Percentiles rank a stretch among this genome's conserved stretches.
Evolutionary conservation across 2,888 invertebrate genomes (phyloP).

Genomic region (Cosmopolites sordidus): DNA sequence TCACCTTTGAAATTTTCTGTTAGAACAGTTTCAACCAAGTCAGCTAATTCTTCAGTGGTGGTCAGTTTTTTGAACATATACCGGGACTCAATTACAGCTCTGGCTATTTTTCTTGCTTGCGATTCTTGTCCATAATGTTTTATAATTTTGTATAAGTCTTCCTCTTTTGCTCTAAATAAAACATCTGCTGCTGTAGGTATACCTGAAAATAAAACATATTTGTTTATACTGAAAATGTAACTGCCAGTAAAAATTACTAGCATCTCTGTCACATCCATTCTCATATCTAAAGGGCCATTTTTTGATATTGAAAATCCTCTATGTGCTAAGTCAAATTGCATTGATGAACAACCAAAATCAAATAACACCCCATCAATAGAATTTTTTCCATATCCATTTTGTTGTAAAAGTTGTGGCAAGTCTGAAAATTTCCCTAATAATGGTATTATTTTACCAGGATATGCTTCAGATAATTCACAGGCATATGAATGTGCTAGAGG

Average conservation of each 20-base stretch:
- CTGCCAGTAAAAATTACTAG: conserved; percentile 48
- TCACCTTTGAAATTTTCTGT: conserved; percentile 54
- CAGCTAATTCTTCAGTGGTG: conserved; percentile 79
- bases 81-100: conserved; percentile 80
- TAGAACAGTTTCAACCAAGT: conserved; percentile 49
- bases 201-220: conserved; percentile 22
- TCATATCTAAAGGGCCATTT: conserved; percentile 90
- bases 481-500: conserved; percentile 72
- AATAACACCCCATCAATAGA: conserved; percentile 84
- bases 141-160: conserved; percentile 76
- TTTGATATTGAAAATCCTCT: conserved; percentile 83
- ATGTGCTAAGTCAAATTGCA: conserved; percentile 81
- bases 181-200: conserved; percentile 81
- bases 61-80: conserved; percentile 58
- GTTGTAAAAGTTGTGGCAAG: conserved; percentile 62
- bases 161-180: conserved; percentile 72
- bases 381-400: conserved; percentile 56
- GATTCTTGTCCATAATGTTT: conserved; percentile 91
- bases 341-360: conserved; percentile 92
- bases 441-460: conserved; percentile 71
- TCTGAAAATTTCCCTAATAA: conserved; percentile 86
- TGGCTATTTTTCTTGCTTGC: conserved; percentile 78
- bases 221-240: not conserved
- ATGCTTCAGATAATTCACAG: conserved; percentile 58
- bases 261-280: conserved; percentile 79